phyloP scores from a whole-genome alignment of 2,113 vertebrate genomes.

The Corapipo altera region DNA sequence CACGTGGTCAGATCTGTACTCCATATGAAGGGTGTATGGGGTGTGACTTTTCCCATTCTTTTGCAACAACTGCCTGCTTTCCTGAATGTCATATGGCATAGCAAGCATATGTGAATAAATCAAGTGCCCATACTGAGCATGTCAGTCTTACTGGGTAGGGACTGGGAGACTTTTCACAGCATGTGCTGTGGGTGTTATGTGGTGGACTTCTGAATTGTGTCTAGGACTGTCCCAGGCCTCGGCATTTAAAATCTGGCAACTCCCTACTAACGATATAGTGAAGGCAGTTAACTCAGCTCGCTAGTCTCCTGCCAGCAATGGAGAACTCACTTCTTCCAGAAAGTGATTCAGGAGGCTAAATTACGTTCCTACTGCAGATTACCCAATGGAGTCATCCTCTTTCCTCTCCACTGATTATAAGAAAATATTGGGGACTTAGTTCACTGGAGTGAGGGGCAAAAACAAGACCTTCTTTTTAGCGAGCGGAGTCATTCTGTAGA shows the following conservation, averaged over 20 bases:
- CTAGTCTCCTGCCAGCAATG: background rate
- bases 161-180: background rate
- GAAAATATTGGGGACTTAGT: background rate
- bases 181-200: background rate
- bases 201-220: background rate
- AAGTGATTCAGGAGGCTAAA: background rate
- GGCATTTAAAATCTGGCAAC: background rate
- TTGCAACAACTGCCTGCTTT: background rate
- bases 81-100: background rate
- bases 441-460: background rate
- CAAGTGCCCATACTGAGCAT: background rate
- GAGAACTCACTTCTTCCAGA: background rate
- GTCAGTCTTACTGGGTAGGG: background rate
- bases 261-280: fast-evolving
- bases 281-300: background rate
- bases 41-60: background rate
- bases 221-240: background rate
- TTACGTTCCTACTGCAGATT: background rate
- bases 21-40: background rate
- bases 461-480: background rate
- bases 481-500: background rate
- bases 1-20: background rate
- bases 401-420: background rate
- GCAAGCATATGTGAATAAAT: background rate
- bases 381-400: fast-evolving